phyloP scores from a whole-genome alignment of 2,888 invertebrate species.

The Xestia xanthographa region DNA sequence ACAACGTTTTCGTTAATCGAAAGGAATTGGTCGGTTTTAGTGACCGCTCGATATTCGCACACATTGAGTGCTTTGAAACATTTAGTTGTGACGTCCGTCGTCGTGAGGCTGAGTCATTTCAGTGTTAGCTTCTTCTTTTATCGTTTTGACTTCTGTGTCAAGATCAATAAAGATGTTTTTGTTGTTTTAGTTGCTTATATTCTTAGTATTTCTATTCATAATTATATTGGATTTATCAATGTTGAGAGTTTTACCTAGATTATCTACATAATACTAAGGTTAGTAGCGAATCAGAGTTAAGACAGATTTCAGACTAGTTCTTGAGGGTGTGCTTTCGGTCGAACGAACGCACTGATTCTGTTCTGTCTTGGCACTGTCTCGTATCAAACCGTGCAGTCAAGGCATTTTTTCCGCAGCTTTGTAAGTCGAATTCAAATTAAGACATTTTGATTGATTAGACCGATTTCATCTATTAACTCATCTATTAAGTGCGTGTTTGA shows the following conservation, averaged over 20 bases:
- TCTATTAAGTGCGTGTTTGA: conserved; percentile 10
- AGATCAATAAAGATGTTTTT: background rate
- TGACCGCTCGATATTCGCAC: conserved; percentile 45
- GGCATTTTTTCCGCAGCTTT: background rate
- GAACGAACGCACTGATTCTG: background rate
- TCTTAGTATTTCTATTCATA: background rate
- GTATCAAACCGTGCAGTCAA: background rate
- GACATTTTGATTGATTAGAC: conserved; percentile 35
- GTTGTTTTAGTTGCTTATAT: background rate
- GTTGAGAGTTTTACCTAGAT: background rate
- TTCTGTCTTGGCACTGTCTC: background rate
- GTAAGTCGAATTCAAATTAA: background rate
- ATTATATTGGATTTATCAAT: background rate
- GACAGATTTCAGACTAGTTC: background rate
- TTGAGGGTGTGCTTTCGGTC: background rate
- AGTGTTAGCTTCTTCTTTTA: background rate
- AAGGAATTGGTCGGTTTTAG: conserved; percentile 49
- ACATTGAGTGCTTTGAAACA: conserved; percentile 7
- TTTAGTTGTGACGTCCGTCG: conserved; percentile 10
- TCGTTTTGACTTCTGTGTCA: background rate
- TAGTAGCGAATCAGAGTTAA: background rate
- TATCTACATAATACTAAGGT: background rate
- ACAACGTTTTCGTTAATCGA: conserved; percentile 48
- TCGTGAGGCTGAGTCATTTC: background rate
- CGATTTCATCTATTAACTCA: conserved; percentile 17